phyloP scores from a whole-genome alignment of 2,113 vertebrate species.

The Canis aureus region DNA sequence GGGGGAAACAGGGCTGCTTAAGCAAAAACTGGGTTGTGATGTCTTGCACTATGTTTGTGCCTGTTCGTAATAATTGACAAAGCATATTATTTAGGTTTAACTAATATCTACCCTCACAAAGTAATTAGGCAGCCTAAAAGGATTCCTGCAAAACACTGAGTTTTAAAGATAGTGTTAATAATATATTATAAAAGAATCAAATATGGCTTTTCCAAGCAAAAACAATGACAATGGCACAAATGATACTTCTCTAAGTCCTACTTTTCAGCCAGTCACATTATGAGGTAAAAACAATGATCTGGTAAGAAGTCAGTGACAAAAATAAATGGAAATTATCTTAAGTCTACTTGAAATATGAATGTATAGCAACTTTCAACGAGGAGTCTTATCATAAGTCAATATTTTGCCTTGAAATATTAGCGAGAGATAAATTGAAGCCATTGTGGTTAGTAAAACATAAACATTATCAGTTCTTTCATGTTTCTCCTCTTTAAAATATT shows the following conservation, averaged over 20 bases:
- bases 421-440: conserved; percentile 16
- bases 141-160: neutral
- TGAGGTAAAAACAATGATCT: neutral
- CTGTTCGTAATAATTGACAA: neutral
- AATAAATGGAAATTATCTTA: conserved; percentile 7
- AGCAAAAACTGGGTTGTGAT: neutral
- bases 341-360: conserved; percentile 16
- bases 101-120: neutral
- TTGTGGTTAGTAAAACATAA: conserved; percentile 2
- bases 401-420: conserved; percentile 63
- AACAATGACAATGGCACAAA: neutral
- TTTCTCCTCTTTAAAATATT: conserved; percentile 4
- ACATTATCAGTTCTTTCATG: neutral
- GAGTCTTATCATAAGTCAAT: neutral
- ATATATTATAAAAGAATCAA: neutral
- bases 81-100: neutral
- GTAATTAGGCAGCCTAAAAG: neutral
- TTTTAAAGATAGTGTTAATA: conserved; percentile 7
- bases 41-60: neutral
- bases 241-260: neutral
- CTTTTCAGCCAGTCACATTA: neutral
- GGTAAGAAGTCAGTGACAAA: conserved; percentile 16
- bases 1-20: neutral
- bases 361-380: neutral
- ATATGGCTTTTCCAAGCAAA: neutral